Base-by-base conservation (phyloP, 2,113 vertebrate species). In the Poecile atricapillus region DNA sequence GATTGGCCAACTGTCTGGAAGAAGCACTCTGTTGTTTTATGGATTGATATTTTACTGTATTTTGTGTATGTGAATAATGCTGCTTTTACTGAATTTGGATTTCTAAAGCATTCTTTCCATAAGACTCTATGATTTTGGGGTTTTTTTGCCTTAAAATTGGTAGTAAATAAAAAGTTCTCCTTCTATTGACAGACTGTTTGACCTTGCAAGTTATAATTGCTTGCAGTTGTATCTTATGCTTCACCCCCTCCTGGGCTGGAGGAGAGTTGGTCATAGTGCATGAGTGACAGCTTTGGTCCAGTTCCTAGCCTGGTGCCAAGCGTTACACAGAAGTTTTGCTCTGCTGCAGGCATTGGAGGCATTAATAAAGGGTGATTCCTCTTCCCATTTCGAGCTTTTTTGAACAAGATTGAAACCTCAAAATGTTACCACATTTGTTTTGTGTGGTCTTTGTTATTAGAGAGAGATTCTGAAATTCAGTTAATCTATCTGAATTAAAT, bases 1-100 rank as follows among this genome's bases (percentile, higher is more conserved):
- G 93, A 94, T 69, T 95, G 82, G 93, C 95, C 85, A 91, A 63
- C 85, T 94, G 92, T 90, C 93, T 94, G 88, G 73, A 89, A 92
- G 88, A 74, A 88, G 43, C 68, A 73, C 53, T 89, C 91, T 83
- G 58, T 93, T 14, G 3, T 90, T 94, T 94, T 81, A 94, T 74
- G 83, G 69, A 31, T 79, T 68, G 68, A 28, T 79, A 35, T 89
- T 85, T 81, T 84, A 80, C 73, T 89, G 62, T 78, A 73, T 55
- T 89, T 81, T 90, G 30, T 90, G 5, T 68, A 25, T 78, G 71
- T 83, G 87, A 91, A 70, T 92, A 71, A 55, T 68, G 33, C 60
- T 65, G 44, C 37, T 71, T 92, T 82, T 82, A 43, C 28, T 59
- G 17, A 80, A 67, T 87, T 82, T 80, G 55, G 43, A 65, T 80